Base-by-base conservation (phyloP, 2,888 invertebrate species). In the Eupithecia dodoneata region DNA sequence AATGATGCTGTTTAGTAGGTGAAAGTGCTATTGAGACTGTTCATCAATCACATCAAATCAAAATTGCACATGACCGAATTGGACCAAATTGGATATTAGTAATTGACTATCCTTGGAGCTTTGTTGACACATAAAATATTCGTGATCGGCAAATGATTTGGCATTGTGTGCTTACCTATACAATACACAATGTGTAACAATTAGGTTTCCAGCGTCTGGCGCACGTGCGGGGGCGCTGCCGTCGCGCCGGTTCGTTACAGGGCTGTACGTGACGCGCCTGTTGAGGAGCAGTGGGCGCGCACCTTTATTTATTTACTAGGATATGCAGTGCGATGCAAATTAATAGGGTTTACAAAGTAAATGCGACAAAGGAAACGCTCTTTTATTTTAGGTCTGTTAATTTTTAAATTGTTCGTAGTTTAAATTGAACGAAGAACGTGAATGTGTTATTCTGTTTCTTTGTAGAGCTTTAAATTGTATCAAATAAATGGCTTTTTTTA, bases 221-320 rank as follows among this genome's bases (percentile, higher is more conserved):
- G 84, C 84, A 85, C 84, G 85, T 83, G 83, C 81, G 82, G 78
- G 83, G 85, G 84, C 83, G 85, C 83, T 82, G 80, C 85, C 81
- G 88, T 85, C 88, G 86, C 88, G 86, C 81, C 87, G 84, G 82
- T 85, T 91, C 90, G 88, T 91, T 90, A 90, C 87, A 77, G 81
- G 2, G 75, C 75, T 83, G 70, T 70, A 90, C 90, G 89, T 90
- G 90, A 87, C 82, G 78, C 76, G 86, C 86, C 85, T 85, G 79
- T 79, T 79, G 81, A 82, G 80, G 81, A 78, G 49, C 78, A 77
- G 76, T 79, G 83, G 80, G 81, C 84, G 75, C 76, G 80, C 67
- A 79, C 76, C 79, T 78, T 81, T 78, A 79, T 80, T 78, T 81
- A 80, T 75, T 72, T 78, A 77, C 72, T 70, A 69, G 65, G 72